Evolutionary conservation across 2,888 invertebrate genomes (phyloP).

Genomic region (Tenthredo mesomela): DNA sequence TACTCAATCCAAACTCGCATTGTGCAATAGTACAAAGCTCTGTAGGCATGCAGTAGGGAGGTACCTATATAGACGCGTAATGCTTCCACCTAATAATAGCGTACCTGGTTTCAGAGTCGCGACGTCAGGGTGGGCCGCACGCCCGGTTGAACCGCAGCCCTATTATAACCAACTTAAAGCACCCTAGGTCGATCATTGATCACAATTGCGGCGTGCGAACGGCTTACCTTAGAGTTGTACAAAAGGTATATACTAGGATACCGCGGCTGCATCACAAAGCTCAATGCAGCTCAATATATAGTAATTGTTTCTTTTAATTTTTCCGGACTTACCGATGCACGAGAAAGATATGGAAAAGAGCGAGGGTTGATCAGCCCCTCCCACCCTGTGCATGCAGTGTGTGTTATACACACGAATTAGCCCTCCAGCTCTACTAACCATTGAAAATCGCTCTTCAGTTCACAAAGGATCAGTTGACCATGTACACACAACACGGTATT

Average conservation of each 20-base stretch:
- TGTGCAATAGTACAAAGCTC: slow-evolving; percentile 8
- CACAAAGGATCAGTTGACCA: slow-evolving; percentile 6
- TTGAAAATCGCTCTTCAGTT: slow-evolving; percentile 19
- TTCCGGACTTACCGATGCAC: neutral
- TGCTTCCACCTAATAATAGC: slow-evolving; percentile 35
- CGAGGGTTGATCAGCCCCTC: neutral
- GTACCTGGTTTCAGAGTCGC: slow-evolving; percentile 41
- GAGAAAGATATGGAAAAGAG: neutral
- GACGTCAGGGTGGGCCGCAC: slow-evolving; percentile 37
- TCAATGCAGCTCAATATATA: neutral
- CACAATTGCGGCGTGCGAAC: slow-evolving; percentile 31
- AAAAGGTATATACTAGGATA: neutral
- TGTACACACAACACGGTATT: slow-evolving; percentile 16
- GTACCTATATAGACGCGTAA: neutral
- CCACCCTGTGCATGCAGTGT: no score
- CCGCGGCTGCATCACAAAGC: neutral
- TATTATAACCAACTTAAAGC: neutral
- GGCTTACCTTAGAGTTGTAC: neutral
- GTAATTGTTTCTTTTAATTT: slow-evolving; percentile 25
- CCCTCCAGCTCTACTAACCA: neutral
- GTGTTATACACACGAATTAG: slow-evolving; percentile 6
- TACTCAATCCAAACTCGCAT: neutral
- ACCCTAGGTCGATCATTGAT: neutral
- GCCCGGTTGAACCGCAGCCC: slow-evolving; percentile 9
- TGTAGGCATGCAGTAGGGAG: neutral